These are phyloP conservation scores for Semaprochilodus insignis DNA, from an alignment of 2,797 vertebrate species.

Conservation along the genomic window DNA sequence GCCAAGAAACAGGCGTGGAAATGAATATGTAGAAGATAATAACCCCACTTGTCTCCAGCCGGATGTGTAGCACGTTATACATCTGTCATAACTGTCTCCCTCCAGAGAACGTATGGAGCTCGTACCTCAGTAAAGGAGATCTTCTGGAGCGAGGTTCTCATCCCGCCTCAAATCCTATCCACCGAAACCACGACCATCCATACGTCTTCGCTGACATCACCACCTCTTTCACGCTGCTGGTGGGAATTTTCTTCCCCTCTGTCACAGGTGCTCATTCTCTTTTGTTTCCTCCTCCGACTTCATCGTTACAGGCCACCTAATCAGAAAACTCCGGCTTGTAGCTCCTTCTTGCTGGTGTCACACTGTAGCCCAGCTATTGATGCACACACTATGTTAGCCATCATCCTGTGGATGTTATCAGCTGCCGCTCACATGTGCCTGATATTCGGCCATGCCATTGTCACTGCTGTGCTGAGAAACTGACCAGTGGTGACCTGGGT, in stretches of 20 bases:
- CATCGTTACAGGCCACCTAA: neutral
- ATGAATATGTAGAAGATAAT: too few relatives aligned
- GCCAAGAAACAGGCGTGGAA: too few relatives aligned
- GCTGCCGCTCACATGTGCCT: too few relatives aligned
- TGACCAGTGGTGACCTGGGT: too few relatives aligned
- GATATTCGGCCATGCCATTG: too few relatives aligned
- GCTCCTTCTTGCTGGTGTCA: too few relatives aligned
- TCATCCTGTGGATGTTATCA: too few relatives aligned
- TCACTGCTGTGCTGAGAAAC: too few relatives aligned
- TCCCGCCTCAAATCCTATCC: slow-evolving; percentile 70
- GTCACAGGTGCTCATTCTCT: slow-evolving; percentile 82
- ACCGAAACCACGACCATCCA: slow-evolving; percentile 71
- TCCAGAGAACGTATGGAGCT: slow-evolving; percentile 89
- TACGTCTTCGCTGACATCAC: slow-evolving; percentile 90
- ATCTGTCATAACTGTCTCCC: neutral
- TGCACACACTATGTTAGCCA: too few relatives aligned
- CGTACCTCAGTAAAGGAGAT: slow-evolving; percentile 85
- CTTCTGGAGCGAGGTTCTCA: slow-evolving; percentile 83
- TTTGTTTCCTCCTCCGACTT: neutral
- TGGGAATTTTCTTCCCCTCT: slow-evolving; percentile 94
- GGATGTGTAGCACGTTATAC: too few relatives aligned
- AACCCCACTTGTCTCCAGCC: too few relatives aligned
- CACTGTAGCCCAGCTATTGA: too few relatives aligned
- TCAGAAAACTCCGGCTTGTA: neutral
- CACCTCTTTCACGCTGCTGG: slow-evolving; percentile 89